A percentile compares a stretch with the other conserved stretches of the same genome.
phyloP scores from a whole-genome alignment of 2,888 invertebrate species.

The Orthonevra nobilis region DNA sequence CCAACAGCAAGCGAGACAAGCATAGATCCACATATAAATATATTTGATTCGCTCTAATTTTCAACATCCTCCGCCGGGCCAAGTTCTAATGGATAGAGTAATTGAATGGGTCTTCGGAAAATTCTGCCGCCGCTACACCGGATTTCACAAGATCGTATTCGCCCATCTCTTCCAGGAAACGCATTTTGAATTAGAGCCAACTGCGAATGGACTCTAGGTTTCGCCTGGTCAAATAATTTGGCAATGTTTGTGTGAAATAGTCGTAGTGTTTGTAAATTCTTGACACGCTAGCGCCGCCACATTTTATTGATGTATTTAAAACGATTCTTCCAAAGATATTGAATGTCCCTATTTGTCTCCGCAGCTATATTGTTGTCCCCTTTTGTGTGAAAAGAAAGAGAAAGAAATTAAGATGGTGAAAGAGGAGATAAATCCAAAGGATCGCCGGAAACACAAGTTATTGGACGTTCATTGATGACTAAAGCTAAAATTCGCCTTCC shows the following conservation, averaged over 20 bases:
- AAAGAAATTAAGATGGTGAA: conserved; percentile 17
- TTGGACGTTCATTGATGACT: conserved; percentile 12
- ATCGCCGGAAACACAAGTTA: conserved; percentile 20
- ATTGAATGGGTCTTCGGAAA: neutral
- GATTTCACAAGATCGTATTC: conserved; percentile 2
- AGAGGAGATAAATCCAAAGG: conserved; percentile 20
- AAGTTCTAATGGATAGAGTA: conserved; percentile 15
- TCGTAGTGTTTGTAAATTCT: neutral
- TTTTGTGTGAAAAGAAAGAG: neutral
- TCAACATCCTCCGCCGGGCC: conserved; percentile 5
- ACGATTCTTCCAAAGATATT: neutral
- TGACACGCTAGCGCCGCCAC: neutral
- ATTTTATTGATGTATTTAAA: conserved; percentile 3
- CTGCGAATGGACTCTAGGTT: conserved; percentile 3
- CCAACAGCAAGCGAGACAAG: no score
- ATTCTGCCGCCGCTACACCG: neutral
- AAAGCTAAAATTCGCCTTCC: neutral
- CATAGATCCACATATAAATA: no score
- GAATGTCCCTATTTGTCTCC: neutral
- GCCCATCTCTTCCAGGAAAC: neutral
- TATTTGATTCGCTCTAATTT: conserved; percentile 5
- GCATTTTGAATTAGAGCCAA: neutral
- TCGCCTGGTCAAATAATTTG: neutral
- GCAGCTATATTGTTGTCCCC: neutral
- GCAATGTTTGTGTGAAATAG: neutral